Conservation (phyloP, 1,140 invertebrate genomes). For the Bombus vancouverensis region DNA sequence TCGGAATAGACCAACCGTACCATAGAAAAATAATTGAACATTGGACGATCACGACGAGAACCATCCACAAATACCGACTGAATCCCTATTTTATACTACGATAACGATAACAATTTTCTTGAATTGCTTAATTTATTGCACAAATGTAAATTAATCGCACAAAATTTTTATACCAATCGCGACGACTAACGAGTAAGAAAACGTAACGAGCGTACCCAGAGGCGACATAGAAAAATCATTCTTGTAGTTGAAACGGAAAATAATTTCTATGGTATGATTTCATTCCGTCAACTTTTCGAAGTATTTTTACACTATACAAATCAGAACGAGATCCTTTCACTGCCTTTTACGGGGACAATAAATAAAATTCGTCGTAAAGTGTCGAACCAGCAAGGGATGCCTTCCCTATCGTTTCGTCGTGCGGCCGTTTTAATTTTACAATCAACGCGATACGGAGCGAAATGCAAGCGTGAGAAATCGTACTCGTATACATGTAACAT, state of each 20-base stretch:
- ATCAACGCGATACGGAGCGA: conserved; percentile 17
- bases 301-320: conserved; percentile 15
- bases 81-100: not conserved
- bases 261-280: not conserved
- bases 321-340: conserved; percentile 9
- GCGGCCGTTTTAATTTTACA: not conserved
- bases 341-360: conserved; percentile 62
- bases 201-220: not conserved
- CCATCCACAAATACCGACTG: not conserved
- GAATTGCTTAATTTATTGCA: conserved; percentile 15
- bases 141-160: conserved; percentile 53
- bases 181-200: not conserved
- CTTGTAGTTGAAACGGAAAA: not conserved
- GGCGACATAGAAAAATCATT: not conserved
- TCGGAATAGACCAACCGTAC: not conserved
- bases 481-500: conserved; percentile 77
- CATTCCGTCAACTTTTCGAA: not conserved
- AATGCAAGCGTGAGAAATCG: conserved; percentile 43
- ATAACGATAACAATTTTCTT: not conserved
- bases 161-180: conserved; percentile 20
- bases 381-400: not conserved
- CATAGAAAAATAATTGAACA: not conserved
- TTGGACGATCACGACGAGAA: not conserved
- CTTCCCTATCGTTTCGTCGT: not conserved
- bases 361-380: conserved; percentile 19